Evolutionary conservation across 2,113 vertebrate genomes (phyloP).

Genomic region (Ptilonorhynchus violaceus): DNA sequence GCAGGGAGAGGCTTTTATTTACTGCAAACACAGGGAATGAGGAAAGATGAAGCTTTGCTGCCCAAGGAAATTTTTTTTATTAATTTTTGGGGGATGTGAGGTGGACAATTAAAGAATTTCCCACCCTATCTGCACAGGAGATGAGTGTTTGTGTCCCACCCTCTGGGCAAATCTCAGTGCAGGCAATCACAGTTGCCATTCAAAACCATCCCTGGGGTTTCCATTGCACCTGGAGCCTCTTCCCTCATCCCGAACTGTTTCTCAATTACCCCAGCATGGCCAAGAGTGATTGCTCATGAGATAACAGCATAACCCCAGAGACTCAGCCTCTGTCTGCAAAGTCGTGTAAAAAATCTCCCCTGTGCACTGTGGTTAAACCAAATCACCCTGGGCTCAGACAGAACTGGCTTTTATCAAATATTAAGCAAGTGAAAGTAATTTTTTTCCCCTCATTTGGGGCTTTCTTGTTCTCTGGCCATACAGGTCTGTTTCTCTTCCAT

Average conservation of each 20-base stretch:
- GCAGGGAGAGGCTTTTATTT: background rate
- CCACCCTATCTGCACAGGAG: background rate
- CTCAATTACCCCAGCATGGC: background rate
- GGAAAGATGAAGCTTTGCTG: background rate
- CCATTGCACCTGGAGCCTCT: background rate
- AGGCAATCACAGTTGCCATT: background rate
- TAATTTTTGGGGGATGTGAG: background rate
- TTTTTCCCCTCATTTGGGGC: background rate
- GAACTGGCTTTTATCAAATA: background rate
- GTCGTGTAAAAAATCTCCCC: background rate
- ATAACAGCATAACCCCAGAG: background rate
- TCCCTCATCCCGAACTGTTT: background rate
- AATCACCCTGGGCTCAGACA: background rate
- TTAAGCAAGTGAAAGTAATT: background rate
- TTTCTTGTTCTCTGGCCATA: background rate
- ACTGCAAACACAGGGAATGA: background rate
- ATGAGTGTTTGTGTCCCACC: background rate
- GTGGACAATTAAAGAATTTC: background rate
- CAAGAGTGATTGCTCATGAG: background rate
- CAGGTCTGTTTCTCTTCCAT: background rate
- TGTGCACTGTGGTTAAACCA: accelerated
- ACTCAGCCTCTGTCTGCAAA: background rate
- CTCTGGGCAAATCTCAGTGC: background rate
- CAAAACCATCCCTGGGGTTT: background rate
- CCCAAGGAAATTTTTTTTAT: background rate